phyloP scores from a whole-genome alignment of 2,888 invertebrate species.

The Helicoverpa assulta region DNA sequence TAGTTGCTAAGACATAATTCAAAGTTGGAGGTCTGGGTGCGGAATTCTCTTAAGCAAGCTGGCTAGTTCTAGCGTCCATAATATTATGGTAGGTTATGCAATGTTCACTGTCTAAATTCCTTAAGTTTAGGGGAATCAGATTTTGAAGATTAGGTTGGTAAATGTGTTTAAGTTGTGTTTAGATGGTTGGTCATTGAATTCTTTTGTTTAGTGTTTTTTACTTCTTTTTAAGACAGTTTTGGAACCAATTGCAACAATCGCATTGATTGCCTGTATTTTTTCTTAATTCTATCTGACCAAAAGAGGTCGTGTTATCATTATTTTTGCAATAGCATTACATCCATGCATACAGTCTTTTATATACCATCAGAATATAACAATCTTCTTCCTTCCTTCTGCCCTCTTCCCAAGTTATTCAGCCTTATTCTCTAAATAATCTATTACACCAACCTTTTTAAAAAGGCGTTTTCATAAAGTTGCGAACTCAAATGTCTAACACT shows the following conservation, averaged over 20 bases:
- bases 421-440: not conserved
- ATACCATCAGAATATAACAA: too few relatives aligned
- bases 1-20: constrained; percentile 55
- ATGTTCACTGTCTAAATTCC: constrained; percentile 38
- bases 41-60: constrained; percentile 47
- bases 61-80: constrained; percentile 35
- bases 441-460: constrained; percentile 42
- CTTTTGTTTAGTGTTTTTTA: too few relatives aligned
- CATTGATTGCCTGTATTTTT: too few relatives aligned
- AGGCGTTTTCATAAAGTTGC: constrained; percentile 41
- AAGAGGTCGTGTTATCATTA: too few relatives aligned
- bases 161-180: not conserved
- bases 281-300: too few relatives aligned
- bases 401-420: too few relatives aligned
- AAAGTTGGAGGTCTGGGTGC: constrained; percentile 41
- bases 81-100: constrained; percentile 21
- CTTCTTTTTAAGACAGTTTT: too few relatives aligned
- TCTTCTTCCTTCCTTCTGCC: too few relatives aligned
- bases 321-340: too few relatives aligned
- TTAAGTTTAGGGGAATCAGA: constrained; percentile 24
- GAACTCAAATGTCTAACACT: constrained; percentile 57
- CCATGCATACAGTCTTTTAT: too few relatives aligned
- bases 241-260: too few relatives aligned
- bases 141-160: constrained; percentile 15
- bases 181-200: too few relatives aligned